Evolutionary conservation across 2,888 invertebrate genomes (phyloP).

Genomic region (Drosophila stalkeri): DNA sequence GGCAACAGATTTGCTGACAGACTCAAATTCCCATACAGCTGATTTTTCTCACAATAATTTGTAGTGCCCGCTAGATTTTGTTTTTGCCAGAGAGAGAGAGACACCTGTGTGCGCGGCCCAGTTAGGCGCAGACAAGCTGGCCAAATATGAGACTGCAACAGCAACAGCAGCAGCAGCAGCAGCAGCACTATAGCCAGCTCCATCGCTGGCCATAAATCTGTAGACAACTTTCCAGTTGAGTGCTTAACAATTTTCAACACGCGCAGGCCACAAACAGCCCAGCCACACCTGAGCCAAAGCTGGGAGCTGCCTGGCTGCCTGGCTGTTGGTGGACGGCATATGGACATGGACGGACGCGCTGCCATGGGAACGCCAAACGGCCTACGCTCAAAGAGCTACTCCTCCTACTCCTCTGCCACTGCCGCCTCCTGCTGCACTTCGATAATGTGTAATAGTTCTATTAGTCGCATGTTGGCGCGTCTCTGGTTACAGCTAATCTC

Average conservation of each 20-base stretch:
- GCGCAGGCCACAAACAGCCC: slow-evolving; percentile 58
- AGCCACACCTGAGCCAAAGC: slow-evolving; percentile 55
- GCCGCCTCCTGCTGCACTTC: slow-evolving; percentile 35
- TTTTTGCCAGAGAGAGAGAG: slow-evolving; percentile 44
- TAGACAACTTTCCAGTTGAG: slow-evolving; percentile 73
- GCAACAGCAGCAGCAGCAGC: slow-evolving; percentile 13
- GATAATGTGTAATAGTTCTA: slow-evolving; percentile 80
- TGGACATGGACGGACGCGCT: slow-evolving; percentile 27
- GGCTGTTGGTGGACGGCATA: slow-evolving; percentile 13
- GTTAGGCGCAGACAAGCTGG: slow-evolving; percentile 46
- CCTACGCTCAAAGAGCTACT: slow-evolving; percentile 49
- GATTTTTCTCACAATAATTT: slow-evolving; percentile 81
- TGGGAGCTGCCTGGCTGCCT: slow-evolving; percentile 10
- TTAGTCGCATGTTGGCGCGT: slow-evolving; percentile 77
- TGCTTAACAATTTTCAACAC: slow-evolving; percentile 68
- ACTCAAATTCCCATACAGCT: slow-evolving; percentile 57
- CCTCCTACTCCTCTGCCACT: not conserved
- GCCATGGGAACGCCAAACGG: slow-evolving; percentile 57
- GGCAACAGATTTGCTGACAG: slow-evolving; percentile 58
- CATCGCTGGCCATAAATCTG: slow-evolving; percentile 72
- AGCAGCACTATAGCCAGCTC: slow-evolving; percentile 12
- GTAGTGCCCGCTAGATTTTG: slow-evolving; percentile 67
- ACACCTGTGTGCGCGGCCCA: slow-evolving; percentile 68
- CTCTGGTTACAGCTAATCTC: slow-evolving; percentile 78
- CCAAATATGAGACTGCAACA: slow-evolving; percentile 68